Percentiles rank a stretch among this genome's conserved stretches.
These are phyloP conservation scores for Tapirus indicus DNA, from an alignment of 2,797 vertebrate genomes.

Conservation along the genomic window DNA sequence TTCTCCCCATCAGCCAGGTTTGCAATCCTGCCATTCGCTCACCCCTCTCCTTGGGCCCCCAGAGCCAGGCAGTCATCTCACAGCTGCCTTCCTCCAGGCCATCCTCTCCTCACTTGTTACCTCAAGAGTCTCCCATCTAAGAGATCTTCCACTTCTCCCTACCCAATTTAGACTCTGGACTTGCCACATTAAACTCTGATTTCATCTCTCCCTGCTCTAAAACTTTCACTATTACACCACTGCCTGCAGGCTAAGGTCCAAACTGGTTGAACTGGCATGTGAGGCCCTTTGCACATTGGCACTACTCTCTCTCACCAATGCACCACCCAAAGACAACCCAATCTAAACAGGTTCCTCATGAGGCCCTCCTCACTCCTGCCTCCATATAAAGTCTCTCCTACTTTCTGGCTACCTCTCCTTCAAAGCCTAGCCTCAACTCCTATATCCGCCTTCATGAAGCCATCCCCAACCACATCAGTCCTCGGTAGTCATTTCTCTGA, in stretches of 20 bases:
- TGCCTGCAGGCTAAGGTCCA: constrained; percentile 4
- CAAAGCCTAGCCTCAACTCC: neutral
- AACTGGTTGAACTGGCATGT: constrained; percentile 40
- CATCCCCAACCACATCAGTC: neutral
- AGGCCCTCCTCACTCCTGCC: neutral
- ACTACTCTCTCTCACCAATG: neutral
- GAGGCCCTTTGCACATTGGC: neutral
- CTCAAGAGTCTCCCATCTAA: neutral
- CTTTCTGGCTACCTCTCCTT: neutral
- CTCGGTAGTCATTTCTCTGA: neutral
- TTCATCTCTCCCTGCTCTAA: constrained; percentile 54
- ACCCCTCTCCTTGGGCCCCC: neutral
- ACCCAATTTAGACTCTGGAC: neutral
- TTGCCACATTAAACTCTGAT: constrained; percentile 23
- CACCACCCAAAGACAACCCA: neutral
- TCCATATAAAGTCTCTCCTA: neutral
- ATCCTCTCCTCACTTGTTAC: neutral
- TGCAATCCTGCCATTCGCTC: neutral
- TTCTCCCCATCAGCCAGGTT: neutral
- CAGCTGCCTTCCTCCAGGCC: neutral
- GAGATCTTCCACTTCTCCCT: neutral
- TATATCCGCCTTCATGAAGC: neutral
- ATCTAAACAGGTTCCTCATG: neutral
- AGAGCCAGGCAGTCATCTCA: neutral
- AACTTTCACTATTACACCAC: neutral